A percentile compares a stretch with the other conserved stretches of the same genome.
These are phyloP conservation scores for Calyptomena viridis DNA, from an alignment of 2,113 vertebrate genomes.

Conservation along the genomic window DNA sequence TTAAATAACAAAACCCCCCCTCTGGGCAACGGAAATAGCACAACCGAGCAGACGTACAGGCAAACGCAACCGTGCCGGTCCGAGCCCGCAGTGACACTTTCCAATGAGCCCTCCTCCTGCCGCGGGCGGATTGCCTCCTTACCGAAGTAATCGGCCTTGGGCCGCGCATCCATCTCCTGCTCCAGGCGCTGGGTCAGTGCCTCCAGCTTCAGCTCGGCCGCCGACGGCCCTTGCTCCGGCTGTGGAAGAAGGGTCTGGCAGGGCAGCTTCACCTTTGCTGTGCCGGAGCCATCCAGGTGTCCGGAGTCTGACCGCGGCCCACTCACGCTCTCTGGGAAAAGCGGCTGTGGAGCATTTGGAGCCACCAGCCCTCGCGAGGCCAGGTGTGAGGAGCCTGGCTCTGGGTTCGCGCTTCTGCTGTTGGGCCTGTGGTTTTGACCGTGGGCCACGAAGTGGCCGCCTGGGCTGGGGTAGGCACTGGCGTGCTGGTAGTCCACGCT, in stretches of 20 bases:
- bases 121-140: background rate
- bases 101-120: background rate
- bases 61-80: background rate
- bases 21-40: background rate
- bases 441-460: background rate
- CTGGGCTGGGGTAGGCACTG: background rate
- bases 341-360: background rate
- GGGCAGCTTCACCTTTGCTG: conserved; percentile 74
- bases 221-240: conserved; percentile 77
- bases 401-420: background rate
- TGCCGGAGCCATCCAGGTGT: conserved; percentile 49
- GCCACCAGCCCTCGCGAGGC: background rate
- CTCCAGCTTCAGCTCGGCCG: conserved; percentile 89
- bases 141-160: conserved; percentile 94
- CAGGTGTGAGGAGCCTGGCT: background rate
- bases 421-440: conserved; percentile 50
- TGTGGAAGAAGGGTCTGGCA: conserved; percentile 76
- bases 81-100: background rate
- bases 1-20: background rate
- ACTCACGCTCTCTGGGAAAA: conserved; percentile 11
- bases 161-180: conserved; percentile 90
- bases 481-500: conserved; percentile 17
- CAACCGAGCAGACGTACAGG: background rate
- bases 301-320: background rate
- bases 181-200: conserved; percentile 90